A percentile compares a stretch with the other conserved stretches of the same genome.
These are phyloP conservation scores for Megaptera novaeangliae DNA, from an alignment of 2,113 vertebrate species.

Conservation along the genomic window DNA sequence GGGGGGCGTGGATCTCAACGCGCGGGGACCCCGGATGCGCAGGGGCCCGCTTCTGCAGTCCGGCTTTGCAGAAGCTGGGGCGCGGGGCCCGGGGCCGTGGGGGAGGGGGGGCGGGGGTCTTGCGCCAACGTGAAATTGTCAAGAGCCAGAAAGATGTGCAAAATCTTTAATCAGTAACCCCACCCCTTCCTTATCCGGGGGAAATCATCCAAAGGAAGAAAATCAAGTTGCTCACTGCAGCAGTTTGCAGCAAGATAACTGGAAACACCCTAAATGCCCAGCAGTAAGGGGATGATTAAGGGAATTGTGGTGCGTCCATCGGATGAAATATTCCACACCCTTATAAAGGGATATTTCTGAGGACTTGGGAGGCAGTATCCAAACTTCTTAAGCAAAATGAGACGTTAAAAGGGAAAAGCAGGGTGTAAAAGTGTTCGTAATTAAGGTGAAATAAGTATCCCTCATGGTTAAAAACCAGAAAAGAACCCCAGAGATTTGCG, in stretches of 20 bases:
- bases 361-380: background rate
- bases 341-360: background rate
- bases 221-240: background rate
- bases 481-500: background rate
- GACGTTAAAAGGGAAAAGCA: background rate
- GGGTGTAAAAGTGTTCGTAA: background rate
- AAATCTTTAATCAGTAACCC: background rate
- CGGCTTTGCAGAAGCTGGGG: background rate
- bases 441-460: background rate
- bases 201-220: background rate
- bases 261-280: background rate
- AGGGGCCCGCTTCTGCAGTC: background rate
- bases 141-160: background rate
- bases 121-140: background rate
- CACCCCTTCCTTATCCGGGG: background rate
- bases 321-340: background rate
- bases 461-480: background rate
- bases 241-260: background rate
- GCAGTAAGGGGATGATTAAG: background rate
- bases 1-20: background rate
- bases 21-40: accelerated
- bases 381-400: background rate
- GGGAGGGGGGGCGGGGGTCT: background rate
- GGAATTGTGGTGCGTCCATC: background rate
- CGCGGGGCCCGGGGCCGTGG: too few relatives aligned